phyloP scores from a whole-genome alignment of 2,888 invertebrate species.

The Calliopum simillimum region DNA sequence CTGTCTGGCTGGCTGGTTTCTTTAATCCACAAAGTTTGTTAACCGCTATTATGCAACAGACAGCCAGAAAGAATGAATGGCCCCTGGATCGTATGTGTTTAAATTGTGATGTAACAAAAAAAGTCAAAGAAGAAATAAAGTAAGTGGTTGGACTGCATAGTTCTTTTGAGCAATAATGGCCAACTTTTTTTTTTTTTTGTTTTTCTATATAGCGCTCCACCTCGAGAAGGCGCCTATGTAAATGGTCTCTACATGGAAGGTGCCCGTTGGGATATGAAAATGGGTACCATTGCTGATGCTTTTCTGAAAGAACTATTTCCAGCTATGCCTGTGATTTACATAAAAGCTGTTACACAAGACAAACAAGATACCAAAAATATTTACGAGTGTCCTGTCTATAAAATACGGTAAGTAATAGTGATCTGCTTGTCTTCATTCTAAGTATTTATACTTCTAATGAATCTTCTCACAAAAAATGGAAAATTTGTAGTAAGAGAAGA shows the following conservation, averaged over 20 bases:
- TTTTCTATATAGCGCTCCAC: conserved; percentile 73
- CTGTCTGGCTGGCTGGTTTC: conserved; percentile 94
- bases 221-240: conserved; percentile 92
- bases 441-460: too few relatives aligned
- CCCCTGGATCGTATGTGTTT: conserved; percentile 96
- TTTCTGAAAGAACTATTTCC: conserved; percentile 91
- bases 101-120: conserved; percentile 95
- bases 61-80: conserved; percentile 95
- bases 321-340: conserved; percentile 88
- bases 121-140: conserved; percentile 84
- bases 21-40: conserved; percentile 97
- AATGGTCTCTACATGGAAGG: conserved; percentile 94
- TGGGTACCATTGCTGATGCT: conserved; percentile 85
- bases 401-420: conserved; percentile 75
- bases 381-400: conserved; percentile 95
- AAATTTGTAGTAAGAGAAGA: too few relatives aligned
- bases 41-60: conserved; percentile 98
- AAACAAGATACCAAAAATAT: conserved; percentile 88
- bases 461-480: too few relatives aligned
- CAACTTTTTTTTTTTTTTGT: neutral
- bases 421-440: too few relatives aligned
- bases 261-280: conserved; percentile 88
- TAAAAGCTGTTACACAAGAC: conserved; percentile 88
- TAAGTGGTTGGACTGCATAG: conserved; percentile 62
- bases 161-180: neutral